These are phyloP conservation scores for Diglossa cyanea DNA, from an alignment of 2,797 vertebrate species.

Conservation along the genomic window DNA sequence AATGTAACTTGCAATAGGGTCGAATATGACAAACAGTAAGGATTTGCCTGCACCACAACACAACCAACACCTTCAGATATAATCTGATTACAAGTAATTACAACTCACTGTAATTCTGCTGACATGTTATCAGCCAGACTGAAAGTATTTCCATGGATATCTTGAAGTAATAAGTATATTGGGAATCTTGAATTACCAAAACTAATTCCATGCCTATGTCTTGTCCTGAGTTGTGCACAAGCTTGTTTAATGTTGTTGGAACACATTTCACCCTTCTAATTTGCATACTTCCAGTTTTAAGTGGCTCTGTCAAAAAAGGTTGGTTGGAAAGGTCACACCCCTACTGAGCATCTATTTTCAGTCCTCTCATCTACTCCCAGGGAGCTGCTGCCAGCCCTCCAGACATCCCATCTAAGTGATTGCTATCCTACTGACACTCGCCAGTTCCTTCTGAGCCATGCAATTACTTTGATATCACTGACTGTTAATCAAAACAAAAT, in stretches of 20 bases:
- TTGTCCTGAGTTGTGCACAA: neutral
- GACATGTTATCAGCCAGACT: neutral
- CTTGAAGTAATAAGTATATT: neutral
- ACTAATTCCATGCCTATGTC: neutral
- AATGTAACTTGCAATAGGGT: neutral
- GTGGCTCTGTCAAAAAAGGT: neutral
- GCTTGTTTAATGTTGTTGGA: neutral
- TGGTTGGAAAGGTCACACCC: neutral
- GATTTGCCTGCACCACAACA: neutral
- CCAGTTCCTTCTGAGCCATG: neutral
- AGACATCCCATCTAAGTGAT: neutral
- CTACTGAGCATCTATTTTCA: slow-evolving; percentile 13
- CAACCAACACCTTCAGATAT: neutral
- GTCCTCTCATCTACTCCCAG: neutral
- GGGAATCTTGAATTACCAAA: neutral
- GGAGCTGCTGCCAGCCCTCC: slow-evolving; percentile 1
- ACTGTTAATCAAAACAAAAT: slow-evolving; percentile 19
- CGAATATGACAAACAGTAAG: neutral
- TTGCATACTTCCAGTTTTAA: slow-evolving; percentile 1
- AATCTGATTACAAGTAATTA: neutral
- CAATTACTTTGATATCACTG: neutral
- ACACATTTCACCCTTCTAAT: neutral
- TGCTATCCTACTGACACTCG: neutral
- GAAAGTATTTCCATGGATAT: neutral
- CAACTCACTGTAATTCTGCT: neutral